Evolutionary conservation across 2,888 invertebrate genomes (phyloP).

Genomic region (Morinoia aosen): DNA sequence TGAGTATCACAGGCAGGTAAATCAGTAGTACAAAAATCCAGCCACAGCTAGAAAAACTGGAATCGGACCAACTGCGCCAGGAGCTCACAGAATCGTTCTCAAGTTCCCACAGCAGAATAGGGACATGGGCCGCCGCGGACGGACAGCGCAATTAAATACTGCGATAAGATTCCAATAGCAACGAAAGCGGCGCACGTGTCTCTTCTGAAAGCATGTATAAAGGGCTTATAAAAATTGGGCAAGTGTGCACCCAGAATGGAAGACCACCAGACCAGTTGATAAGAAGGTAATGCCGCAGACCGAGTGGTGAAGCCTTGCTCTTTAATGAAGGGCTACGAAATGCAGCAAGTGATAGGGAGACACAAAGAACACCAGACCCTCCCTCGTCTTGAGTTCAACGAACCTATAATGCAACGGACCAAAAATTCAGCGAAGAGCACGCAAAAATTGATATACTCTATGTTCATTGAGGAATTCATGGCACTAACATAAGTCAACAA

Average conservation of each 20-base stretch:
- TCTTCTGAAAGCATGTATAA: neutral
- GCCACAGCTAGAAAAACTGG: neutral
- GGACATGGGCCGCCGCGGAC: neutral
- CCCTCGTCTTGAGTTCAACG: neutral
- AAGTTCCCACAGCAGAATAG: neutral
- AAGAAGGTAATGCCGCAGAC: neutral
- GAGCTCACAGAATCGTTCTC: neutral
- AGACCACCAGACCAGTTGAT: neutral
- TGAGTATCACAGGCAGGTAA: neutral
- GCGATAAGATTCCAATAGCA: neutral
- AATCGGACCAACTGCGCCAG: neutral
- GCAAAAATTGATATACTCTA: neutral
- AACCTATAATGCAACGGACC: neutral
- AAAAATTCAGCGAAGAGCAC: neutral
- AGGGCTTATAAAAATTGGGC: neutral
- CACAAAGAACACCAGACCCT: neutral
- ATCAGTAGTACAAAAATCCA: neutral
- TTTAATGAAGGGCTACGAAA: conserved; percentile 3
- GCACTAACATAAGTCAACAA: neutral
- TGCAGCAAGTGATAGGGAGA: neutral
- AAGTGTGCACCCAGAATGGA: neutral
- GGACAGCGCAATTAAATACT: neutral
- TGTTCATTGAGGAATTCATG: neutral
- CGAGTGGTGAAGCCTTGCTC: neutral
- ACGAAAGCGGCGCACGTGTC: neutral